Base-by-base conservation (phyloP, 2,113 vertebrate genomes). In the Toxotes chatareus region DNA sequence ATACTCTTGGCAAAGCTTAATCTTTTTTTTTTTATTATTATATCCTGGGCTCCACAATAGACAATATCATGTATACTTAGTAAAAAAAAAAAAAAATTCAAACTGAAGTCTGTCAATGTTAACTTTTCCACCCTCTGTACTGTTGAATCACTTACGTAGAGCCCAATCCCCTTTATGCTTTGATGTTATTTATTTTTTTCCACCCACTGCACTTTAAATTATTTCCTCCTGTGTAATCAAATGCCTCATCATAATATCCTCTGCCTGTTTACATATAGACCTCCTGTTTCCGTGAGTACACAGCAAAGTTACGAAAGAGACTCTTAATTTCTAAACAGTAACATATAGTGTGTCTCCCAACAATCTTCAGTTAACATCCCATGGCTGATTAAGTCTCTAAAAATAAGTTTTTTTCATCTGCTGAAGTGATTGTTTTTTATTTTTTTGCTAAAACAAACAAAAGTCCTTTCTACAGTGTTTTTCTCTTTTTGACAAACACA, bases 181-280 rank as follows among this genome's bases (percentile, higher is more conserved):
- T 85, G n/a, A 86, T 87, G 84, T 56, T 79, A 46, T 61, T 76
- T 66, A 27, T 51, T 82, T 82, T 76, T 57, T 73, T 71, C 63
- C 66, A 76, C 27, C 31, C 51, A 42, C 36, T 38, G n/a, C 32
- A 49, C 62, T 73, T 75, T 60, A 74, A 80, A 87, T 82, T 1
- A 80, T 86, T 88, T 90, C 84, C 77, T 86, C 66, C 73, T 5
- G 21, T 84, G 82, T 91, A 90, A 90, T 89, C 78, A 85, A 85
- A 90, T 16, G 36, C 72, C 21, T 79, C 66, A 67, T 61, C 85
- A 85, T 79, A 88, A 93, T 89, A 92, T 91, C 88, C 91, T 84
- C 74, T 60, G 65, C 83, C 64, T 92, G 90, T 93, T 94, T 93
- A 90, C 82, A 80, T 53, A 16, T 55, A 67, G 75, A 75, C 73